Evolutionary conservation across 2,888 invertebrate genomes (phyloP).

Genomic region (Limnephilus marmoratus): DNA sequence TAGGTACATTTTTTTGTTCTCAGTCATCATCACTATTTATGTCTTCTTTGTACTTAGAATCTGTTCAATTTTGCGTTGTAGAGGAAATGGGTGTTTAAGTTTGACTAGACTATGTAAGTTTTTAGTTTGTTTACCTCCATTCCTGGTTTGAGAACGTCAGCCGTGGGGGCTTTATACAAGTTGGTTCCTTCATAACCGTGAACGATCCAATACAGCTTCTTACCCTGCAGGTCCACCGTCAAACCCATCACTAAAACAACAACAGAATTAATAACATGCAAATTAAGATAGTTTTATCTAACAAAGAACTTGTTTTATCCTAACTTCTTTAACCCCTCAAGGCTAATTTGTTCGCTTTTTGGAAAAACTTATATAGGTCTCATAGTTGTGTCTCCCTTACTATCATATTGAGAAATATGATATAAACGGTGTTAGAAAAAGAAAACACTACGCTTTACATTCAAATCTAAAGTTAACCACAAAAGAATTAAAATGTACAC

Average conservation of each 20-base stretch:
- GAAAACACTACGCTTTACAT: too few relatives aligned
- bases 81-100: neutral
- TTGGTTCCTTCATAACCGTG: constrained; percentile 87
- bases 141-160: constrained; percentile 76
- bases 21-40: neutral
- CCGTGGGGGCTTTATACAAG: constrained; percentile 84
- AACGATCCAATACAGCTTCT: constrained; percentile 90
- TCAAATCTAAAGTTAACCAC: too few relatives aligned
- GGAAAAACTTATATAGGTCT: too few relatives aligned
- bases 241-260: constrained; percentile 86
- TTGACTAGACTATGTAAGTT: neutral
- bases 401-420: too few relatives aligned
- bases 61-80: neutral
- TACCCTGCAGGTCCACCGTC: constrained; percentile 87
- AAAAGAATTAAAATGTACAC: too few relatives aligned
- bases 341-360: too few relatives aligned
- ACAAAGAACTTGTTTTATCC: too few relatives aligned
- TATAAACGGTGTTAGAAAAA: too few relatives aligned
- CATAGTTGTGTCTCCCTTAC: too few relatives aligned
- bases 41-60: neutral
- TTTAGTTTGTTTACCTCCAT: constrained; percentile 68
- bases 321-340: too few relatives aligned
- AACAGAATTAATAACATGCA: neutral
- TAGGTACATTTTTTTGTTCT: too few relatives aligned
- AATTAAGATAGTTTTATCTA: neutral